Base-by-base conservation (phyloP, 2,888 invertebrate species). In the Conops quadrifasciatus region DNA sequence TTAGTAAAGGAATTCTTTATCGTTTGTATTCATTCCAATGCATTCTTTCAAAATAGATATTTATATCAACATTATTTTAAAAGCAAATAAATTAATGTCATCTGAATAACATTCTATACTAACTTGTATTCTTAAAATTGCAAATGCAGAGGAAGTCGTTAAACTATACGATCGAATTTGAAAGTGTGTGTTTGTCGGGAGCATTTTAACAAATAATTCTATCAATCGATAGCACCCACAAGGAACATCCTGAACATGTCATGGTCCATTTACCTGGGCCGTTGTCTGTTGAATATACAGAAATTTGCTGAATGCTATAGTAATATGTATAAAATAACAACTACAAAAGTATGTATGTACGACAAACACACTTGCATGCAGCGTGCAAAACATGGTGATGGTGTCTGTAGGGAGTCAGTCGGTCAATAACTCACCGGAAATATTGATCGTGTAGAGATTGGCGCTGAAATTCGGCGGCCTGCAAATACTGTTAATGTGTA, bases 381-480 rank as follows among this genome's bases (percentile, higher is more conserved):
- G 19, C 30, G 66, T 72, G 58, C 21, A 19, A 56, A 16, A 49
- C 49, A 51, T 65, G 45, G 62, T 59, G 64, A 72, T 30, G 59
- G 30, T 11, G 53, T 47, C 19, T 51, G 45, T 15, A 56, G 21
- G 16, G 21, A 43, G 53, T n/a, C 11, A n/a, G 47, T 21, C 21
- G 11, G 24, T 19, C 21, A 45, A 47, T 53, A 56, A 79, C 80
- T 83, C 76, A 86, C 86, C 86, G 84, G 75, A 86, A 86, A 78
- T 87, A 86, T 79, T 87, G 87, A 81, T 86, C 86, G 75, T 86
- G 87, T 75, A 87, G 80, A 63, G 86, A 85, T 76, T 87, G 87
- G 73, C 86, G 83, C 77, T 86, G 86, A 76, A 85, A 86, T 79
- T 86, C 86, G 77, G 87, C 87, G 73, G 86, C 86, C 87, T 86